Evolutionary conservation across 2,113 vertebrate genomes (phyloP), one percentile per base, ranked within the genome.

Genomic region (Trichomycterus rosablanca): DNA sequence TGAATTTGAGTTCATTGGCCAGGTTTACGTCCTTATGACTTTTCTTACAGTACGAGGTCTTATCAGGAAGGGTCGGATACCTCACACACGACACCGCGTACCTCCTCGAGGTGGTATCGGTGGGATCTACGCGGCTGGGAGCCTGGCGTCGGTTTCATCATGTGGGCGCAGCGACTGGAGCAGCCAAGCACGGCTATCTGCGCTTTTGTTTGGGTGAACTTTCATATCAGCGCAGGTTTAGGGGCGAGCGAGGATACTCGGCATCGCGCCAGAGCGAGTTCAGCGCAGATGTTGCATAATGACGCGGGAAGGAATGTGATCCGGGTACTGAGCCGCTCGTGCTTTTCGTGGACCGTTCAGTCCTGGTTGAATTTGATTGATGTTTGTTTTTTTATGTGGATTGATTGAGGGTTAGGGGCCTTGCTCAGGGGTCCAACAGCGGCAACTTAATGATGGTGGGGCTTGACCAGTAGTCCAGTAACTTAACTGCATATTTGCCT

Each of bases 71-170:
- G n/a, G n/a, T n/a, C n/a, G n/a, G n/a, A n/a, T n/a, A n/a, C n/a
- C n/a, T n/a, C n/a, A n/a, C n/a, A n/a, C n/a, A n/a, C n/a, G n/a
- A n/a, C n/a, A n/a, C n/a, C n/a, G n/a, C n/a, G n/a, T n/a, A n/a
- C n/a, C n/a, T n/a, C n/a, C n/a, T n/a, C n/a, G n/a, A n/a, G n/a
- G n/a, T 8, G 14, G 8, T 69, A 67, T 55, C 1, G 9, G 59
- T 53, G 60, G 75, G 74, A 69, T 70, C 49, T 63, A 15, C 28
- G 32, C 56, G 68, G 74, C 62, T 50, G 37, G 15, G 32, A 64
- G 67, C 54, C 62, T 70, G 66, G 12, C 2, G 7, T 42, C 76
- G 74, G 78, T 69, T 67, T 83, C 63, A 77, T 56, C 50, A 56
- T 30, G 49, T 40, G 54, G 63, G 22, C 8, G 68, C n/a, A 42